Evolutionary conservation across 2,888 invertebrate genomes (phyloP).

Genomic region (Drosophila greeni): DNA sequence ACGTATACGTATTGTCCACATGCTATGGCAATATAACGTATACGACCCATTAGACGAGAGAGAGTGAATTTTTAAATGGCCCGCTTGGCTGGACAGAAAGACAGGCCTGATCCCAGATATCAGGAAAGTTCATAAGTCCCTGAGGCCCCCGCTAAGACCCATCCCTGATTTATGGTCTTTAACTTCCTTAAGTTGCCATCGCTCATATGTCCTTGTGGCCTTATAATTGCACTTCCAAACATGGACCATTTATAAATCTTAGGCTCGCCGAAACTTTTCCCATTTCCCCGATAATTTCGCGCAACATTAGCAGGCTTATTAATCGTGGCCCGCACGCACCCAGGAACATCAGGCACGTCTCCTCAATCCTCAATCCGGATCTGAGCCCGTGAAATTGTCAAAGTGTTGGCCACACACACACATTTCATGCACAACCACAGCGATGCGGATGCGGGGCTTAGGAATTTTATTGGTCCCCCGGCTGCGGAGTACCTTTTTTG

Average conservation of each 20-base stretch:
- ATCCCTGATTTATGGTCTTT: conserved; percentile 57
- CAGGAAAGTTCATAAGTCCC: conserved; percentile 35
- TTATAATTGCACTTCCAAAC: conserved; percentile 38
- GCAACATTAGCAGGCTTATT: conserved; percentile 70
- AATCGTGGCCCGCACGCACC: conserved; percentile 52
- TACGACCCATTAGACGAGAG: conserved; percentile 32
- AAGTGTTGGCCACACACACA: conserved; percentile 49
- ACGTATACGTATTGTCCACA: conserved; percentile 29
- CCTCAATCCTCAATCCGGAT: conserved; percentile 23
- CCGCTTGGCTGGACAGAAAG: not conserved
- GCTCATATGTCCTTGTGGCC: conserved; percentile 42
- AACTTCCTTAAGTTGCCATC: conserved; percentile 53
- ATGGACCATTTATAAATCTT: conserved; percentile 66
- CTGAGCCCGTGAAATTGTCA: conserved; percentile 52
- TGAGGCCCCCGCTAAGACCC: conserved; percentile 28
- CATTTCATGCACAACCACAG: conserved; percentile 16
- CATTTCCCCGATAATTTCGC: conserved; percentile 69
- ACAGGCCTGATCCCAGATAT: conserved; percentile 25
- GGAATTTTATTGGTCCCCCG: conserved; percentile 67
- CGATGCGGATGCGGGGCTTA: conserved; percentile 33
- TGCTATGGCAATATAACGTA: conserved; percentile 46
- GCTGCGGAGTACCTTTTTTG: conserved; percentile 39
- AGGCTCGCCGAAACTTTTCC: conserved; percentile 64
- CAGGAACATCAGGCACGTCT: conserved; percentile 30
- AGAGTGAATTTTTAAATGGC: conserved; percentile 19